Conservation (phyloP, 2,113 vertebrate species). For the Nyctereutes procyonoides region DNA sequence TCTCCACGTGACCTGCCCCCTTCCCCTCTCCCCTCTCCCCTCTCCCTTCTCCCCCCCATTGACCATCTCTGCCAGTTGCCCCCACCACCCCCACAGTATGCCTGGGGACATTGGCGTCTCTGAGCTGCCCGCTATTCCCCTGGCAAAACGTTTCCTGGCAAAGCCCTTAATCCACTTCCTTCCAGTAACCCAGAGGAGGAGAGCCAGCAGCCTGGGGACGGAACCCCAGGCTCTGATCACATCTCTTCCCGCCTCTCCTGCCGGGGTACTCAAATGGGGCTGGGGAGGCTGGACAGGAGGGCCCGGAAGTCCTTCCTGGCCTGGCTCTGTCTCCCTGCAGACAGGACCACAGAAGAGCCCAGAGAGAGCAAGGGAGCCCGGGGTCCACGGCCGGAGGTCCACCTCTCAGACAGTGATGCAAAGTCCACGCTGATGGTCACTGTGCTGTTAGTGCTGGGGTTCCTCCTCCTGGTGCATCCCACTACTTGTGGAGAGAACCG, state of each 20-base stretch:
- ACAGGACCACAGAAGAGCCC: background rate
- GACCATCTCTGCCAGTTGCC: background rate
- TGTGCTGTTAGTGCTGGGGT: background rate
- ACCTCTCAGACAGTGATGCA: accelerated
- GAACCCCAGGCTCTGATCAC: background rate
- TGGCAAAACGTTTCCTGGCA: background rate
- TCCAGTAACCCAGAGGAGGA: background rate
- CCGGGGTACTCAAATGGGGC: background rate
- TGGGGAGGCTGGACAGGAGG: background rate
- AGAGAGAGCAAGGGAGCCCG: background rate
- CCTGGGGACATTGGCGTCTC: background rate
- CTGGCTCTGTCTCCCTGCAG: background rate
- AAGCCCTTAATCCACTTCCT: background rate
- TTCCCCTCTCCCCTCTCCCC: too few species aligned
- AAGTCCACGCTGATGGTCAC: background rate
- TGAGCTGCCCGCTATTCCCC: background rate
- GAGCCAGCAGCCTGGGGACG: background rate
- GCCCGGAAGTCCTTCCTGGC: background rate
- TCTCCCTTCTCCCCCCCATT: accelerated
- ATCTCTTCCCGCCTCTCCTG: background rate
- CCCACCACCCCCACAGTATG: background rate
- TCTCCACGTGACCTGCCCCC: background rate
- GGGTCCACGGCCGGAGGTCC: background rate
- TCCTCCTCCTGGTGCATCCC: too few species aligned
- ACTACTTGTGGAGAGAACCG: background rate